Evolutionary conservation across 2,113 vertebrate species (phyloP).

Genomic region (Platanista minor): DNA sequence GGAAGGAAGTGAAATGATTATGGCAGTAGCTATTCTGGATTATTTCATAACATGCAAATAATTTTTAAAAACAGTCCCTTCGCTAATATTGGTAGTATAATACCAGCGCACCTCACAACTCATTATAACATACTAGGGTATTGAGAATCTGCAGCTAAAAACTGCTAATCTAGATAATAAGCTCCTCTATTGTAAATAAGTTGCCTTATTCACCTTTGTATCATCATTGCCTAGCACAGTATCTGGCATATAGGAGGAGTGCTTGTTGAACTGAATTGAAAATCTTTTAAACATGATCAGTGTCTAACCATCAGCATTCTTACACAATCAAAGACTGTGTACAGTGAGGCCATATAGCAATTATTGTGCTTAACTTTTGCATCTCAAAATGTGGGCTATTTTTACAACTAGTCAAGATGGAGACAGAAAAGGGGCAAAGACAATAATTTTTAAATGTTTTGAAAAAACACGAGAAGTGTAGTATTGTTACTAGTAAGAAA

Average conservation of each 20-base stretch:
- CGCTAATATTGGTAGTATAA: background rate
- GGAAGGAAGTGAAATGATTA: background rate
- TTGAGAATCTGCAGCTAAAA: background rate
- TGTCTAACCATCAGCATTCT: background rate
- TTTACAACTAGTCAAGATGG: background rate
- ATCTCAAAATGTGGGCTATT: background rate
- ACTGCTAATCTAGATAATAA: background rate
- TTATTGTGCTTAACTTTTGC: background rate
- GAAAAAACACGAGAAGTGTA: background rate
- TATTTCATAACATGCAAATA: background rate
- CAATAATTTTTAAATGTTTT: background rate
- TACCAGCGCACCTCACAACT: background rate
- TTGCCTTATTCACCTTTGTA: background rate
- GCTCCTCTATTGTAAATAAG: background rate
- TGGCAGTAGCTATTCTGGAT: background rate
- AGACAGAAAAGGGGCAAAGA: background rate
- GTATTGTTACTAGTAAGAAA: background rate
- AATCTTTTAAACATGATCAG: background rate
- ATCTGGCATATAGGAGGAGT: background rate
- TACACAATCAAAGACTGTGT: background rate
- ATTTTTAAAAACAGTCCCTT: background rate
- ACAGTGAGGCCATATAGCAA: background rate
- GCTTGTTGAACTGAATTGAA: background rate
- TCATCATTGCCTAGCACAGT: background rate
- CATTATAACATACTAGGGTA: background rate